These are phyloP conservation scores for Arothron firmamentum DNA, from an alignment of 2,113 vertebrate species.

Conservation along the genomic window DNA sequence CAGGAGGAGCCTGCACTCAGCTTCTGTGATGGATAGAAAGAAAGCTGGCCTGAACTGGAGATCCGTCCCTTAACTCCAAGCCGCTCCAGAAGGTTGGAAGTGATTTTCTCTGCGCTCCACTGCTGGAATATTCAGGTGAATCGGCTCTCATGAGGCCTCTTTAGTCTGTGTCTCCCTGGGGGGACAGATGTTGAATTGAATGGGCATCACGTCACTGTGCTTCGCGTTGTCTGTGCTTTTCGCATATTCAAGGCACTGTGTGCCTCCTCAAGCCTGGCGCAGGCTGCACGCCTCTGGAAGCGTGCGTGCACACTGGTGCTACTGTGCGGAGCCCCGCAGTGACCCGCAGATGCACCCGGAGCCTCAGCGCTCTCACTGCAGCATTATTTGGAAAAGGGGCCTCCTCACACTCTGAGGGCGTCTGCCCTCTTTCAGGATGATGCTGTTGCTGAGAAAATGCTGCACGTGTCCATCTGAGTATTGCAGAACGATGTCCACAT, in stretches of 20 bases:
- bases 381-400: too few relatives aligned
- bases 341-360: constrained; percentile 37
- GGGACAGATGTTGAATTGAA: too few relatives aligned
- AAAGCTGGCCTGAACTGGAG: constrained; percentile 8
- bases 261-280: neutral
- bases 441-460: too few relatives aligned
- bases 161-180: too few relatives aligned
- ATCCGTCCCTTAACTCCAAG: constrained; percentile 3
- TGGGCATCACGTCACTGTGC: neutral
- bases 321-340: constrained; percentile 42
- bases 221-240: neutral
- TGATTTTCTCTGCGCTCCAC: neutral
- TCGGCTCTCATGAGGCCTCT: too few relatives aligned
- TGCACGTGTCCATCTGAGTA: neutral
- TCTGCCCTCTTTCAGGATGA: too few relatives aligned
- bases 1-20: constrained; percentile 8
- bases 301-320: constrained; percentile 37
- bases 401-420: too few relatives aligned
- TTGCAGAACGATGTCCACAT: neutral
- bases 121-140: neutral
- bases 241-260: too few relatives aligned
- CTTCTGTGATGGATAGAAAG: constrained; percentile 43
- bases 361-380: too few relatives aligned
- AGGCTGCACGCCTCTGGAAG: constrained; percentile 28
- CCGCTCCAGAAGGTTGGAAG: constrained; percentile 20